A percentile compares a stretch with the other conserved stretches of the same genome.
These are phyloP conservation scores for Bubo scandiacus DNA, from an alignment of 2,113 vertebrate species.

Conservation along the genomic window DNA sequence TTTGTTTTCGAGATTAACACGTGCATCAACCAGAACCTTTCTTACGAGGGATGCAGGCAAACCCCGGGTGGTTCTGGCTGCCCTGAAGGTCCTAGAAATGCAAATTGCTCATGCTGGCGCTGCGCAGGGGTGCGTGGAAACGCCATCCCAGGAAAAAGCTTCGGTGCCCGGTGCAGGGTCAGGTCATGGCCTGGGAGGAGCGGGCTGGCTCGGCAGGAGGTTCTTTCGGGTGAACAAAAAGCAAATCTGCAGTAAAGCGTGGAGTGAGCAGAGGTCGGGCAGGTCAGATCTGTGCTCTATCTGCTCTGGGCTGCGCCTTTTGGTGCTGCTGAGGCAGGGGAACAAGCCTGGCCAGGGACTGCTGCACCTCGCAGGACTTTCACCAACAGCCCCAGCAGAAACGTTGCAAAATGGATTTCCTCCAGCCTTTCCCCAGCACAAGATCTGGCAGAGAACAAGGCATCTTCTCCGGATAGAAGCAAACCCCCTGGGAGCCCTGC, in stretches of 20 bases:
- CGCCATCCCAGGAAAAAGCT: accelerated
- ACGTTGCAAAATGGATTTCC: neutral
- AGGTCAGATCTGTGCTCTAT: neutral
- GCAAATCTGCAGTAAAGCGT: neutral
- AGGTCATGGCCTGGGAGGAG: neutral
- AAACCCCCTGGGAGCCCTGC: neutral
- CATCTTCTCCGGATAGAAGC: neutral
- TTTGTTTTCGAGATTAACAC: neutral
- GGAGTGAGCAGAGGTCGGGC: neutral
- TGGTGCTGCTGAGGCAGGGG: neutral
- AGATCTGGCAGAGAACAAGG: neutral
- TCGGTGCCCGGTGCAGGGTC: neutral
- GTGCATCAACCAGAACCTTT: neutral
- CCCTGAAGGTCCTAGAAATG: neutral
- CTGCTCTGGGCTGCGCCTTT: accelerated
- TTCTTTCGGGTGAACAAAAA: neutral
- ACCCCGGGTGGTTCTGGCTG: neutral
- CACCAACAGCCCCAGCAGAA: neutral
- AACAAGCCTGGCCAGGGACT: neutral
- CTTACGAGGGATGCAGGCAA: neutral
- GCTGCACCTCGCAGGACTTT: neutral
- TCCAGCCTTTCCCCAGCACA: neutral
- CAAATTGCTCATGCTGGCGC: accelerated
- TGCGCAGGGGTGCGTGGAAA: accelerated
- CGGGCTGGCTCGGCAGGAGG: neutral